These are phyloP conservation scores for Empidonax traillii DNA, from an alignment of 2,113 vertebrate species.

Conservation along the genomic window DNA sequence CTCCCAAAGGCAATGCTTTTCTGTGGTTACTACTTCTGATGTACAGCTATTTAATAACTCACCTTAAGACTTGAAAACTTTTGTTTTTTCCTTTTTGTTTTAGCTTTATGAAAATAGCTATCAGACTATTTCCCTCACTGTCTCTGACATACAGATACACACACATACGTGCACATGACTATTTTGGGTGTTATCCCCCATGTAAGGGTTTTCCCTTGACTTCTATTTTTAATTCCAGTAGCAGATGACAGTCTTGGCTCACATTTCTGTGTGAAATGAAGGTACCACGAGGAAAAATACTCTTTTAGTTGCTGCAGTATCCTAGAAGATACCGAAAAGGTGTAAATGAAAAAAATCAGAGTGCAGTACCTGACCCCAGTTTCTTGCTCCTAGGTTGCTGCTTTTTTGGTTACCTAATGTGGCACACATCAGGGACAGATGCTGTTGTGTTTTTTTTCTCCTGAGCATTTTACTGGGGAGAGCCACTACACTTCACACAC, in stretches of 20 bases:
- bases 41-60: not conserved
- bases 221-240: not conserved
- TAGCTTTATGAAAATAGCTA: not conserved
- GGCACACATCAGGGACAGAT: not conserved
- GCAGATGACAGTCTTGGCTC: not conserved
- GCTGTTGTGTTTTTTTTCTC: not conserved
- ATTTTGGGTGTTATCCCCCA: not conserved
- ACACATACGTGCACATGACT: not conserved
- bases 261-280: not conserved
- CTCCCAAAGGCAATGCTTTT: not conserved
- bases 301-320: not conserved
- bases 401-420: not conserved
- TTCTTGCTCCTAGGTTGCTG: not conserved
- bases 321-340: not conserved
- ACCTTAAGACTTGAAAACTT: not conserved
- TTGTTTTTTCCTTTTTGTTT: not conserved
- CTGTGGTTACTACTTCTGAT: not conserved
- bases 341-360: not conserved
- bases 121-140: not conserved
- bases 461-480: not conserved
- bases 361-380: not conserved
- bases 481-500: not conserved
- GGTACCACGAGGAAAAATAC: not conserved
- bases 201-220: not conserved
- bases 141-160: not conserved